phyloP scores from a whole-genome alignment of 2,113 vertebrate species.

The Desmodus rotundus region DNA sequence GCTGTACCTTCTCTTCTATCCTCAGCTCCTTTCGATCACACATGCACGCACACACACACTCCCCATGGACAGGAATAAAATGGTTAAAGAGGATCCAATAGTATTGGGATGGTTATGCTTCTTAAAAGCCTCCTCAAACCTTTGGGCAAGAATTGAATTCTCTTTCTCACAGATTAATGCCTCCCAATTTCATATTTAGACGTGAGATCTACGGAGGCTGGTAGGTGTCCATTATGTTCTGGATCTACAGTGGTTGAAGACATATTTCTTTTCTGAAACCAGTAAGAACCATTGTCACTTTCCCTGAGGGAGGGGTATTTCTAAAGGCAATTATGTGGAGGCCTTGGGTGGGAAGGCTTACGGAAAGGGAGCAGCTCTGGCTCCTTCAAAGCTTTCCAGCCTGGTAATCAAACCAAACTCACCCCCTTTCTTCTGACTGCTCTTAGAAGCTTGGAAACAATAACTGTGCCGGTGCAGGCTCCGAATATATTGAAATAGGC shows the following conservation, averaged over 20 bases:
- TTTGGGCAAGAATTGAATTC: neutral
- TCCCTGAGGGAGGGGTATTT: neutral
- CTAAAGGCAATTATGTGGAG: neutral
- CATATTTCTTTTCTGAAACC: neutral
- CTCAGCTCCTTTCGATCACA: neutral
- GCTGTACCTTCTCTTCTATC: neutral
- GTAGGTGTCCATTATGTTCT: neutral
- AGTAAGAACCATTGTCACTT: neutral
- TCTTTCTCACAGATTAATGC: neutral
- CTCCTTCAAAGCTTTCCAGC: slow-evolving; percentile 22
- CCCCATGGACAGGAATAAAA: neutral
- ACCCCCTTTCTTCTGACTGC: slow-evolving; percentile 32
- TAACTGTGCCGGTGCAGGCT: neutral
- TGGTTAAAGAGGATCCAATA: neutral
- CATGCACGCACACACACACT: neutral
- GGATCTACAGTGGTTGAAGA: neutral
- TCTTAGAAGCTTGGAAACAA: slow-evolving; percentile 59
- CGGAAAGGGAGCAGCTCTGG: neutral
- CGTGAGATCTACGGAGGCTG: neutral
- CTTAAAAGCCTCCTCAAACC: neutral
- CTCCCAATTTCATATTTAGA: neutral
- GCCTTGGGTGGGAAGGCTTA: neutral
- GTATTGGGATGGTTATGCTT: neutral
- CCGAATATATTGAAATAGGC: slow-evolving; percentile 39
- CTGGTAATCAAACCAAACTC: slow-evolving; percentile 26